phyloP scores from a whole-genome alignment of 53 echinoderm and acorn worm species.

The Paracentrotus lividus region DNA sequence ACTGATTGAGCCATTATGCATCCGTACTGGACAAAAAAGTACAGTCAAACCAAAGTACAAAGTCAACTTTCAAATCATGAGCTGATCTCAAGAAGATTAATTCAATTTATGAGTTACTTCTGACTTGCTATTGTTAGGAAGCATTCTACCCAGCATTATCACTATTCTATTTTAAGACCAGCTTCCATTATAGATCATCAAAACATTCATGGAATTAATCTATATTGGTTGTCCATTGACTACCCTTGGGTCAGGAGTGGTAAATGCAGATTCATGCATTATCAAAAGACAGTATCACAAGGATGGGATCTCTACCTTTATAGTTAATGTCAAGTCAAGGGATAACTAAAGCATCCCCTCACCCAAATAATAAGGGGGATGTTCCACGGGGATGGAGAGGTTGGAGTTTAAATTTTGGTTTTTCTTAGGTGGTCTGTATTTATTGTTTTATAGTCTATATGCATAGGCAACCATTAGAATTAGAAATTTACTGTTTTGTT shows the following conservation, averaged over 20 bases:
- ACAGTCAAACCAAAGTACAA: background rate
- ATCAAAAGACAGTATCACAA: background rate
- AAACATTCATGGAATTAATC: background rate
- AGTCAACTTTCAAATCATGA: background rate
- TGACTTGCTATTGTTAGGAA: background rate
- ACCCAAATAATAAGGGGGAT: no score
- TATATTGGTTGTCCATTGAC: background rate
- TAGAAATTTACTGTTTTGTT: no score
- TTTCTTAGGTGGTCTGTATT: no score
- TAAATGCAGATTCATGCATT: background rate
- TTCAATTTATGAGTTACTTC: background rate
- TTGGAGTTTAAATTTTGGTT: no score
- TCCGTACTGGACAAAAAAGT: slow-evolving; percentile 69
- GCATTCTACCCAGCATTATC: background rate
- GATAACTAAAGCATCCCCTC: background rate
- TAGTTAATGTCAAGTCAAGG: background rate
- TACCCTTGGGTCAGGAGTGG: background rate
- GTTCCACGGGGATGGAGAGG: no score
- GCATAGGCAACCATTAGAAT: no score
- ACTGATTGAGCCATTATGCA: slow-evolving; percentile 85
- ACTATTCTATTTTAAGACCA: background rate
- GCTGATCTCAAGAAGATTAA: background rate
- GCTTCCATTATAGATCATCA: background rate
- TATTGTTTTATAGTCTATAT: no score
- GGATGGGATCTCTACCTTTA: background rate